Conservation (phyloP, 2,113 vertebrate species). For the Grantiella picta region DNA sequence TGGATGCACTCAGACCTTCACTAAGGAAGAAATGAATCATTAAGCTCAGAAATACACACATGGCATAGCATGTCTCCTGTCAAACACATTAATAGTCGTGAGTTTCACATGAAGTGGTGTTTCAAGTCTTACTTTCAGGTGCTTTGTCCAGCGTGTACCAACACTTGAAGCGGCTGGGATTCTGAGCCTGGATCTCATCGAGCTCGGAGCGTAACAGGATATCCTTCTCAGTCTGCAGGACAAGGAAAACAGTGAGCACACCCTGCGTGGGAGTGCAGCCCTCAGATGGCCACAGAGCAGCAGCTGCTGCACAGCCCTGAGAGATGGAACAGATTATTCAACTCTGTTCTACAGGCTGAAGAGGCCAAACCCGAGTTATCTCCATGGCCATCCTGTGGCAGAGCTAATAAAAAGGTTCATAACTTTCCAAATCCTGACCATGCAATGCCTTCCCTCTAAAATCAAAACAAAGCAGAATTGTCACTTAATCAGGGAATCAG, state of each 20-base stretch:
- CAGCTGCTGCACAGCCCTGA: not conserved
- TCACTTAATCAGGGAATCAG: not conserved
- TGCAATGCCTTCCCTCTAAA: not conserved
- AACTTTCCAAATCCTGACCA: not conserved
- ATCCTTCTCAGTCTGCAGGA: slow-evolving; percentile 87
- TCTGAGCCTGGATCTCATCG: slow-evolving; percentile 84
- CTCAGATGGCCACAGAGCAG: not conserved
- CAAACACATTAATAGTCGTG: not conserved
- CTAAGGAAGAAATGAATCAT: not conserved
- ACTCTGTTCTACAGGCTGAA: not conserved
- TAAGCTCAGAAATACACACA: not conserved
- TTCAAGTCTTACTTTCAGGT: slow-evolving; percentile 77
- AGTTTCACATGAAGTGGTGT: not conserved
- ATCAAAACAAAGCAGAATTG: not conserved
- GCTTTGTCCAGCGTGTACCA: slow-evolving; percentile 92
- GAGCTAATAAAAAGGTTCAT: not conserved
- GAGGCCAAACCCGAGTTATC: not conserved
- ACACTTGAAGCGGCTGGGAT: slow-evolving; percentile 85
- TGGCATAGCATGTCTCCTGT: not conserved
- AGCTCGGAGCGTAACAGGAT: slow-evolving; percentile 88
- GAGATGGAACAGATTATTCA: not conserved
- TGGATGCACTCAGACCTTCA: not conserved
- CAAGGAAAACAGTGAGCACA: not conserved
- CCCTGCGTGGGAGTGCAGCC: not conserved
- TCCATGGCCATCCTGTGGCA: not conserved